A percentile compares a stretch with the other conserved stretches of the same genome.
Evolutionary conservation across 2,797 vertebrate genomes (phyloP).

Genomic region (Rousettus madagascariensis): DNA sequence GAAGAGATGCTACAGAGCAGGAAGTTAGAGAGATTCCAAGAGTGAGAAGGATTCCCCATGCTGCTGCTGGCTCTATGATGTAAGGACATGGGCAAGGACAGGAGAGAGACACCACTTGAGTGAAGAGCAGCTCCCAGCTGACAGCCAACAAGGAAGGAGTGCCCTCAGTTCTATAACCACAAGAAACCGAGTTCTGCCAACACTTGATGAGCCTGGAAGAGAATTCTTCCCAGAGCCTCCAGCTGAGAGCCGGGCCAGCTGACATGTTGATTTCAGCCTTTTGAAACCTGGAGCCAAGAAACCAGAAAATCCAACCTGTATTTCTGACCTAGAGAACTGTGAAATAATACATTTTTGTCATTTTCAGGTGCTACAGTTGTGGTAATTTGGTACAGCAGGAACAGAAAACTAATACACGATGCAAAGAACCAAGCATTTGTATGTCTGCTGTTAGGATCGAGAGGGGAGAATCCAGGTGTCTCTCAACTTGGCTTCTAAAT

Average conservation of each 20-base stretch:
- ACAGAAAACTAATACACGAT: neutral
- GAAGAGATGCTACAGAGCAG: neutral
- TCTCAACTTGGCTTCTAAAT: neutral
- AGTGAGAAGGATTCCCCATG: neutral
- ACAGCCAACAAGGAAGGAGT: neutral
- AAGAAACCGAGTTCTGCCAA: neutral
- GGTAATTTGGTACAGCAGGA: neutral
- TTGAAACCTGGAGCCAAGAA: neutral
- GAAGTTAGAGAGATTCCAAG: neutral
- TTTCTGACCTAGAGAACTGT: neutral
- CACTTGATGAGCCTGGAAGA: neutral
- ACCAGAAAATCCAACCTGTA: neutral
- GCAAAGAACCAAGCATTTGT: constrained; percentile 24
- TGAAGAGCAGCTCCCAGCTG: neutral
- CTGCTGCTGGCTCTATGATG: neutral
- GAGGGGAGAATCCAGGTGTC: neutral
- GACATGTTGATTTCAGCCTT: neutral
- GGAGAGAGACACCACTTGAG: neutral
- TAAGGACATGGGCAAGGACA: neutral
- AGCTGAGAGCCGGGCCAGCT: neutral
- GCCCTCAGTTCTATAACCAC: neutral
- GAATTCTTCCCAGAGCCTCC: neutral
- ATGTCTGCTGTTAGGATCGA: neutral
- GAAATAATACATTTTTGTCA: neutral
- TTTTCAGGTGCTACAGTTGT: neutral